phyloP scores from a whole-genome alignment of 2,113 vertebrate genomes.

The Melanostigma gelatinosum region DNA sequence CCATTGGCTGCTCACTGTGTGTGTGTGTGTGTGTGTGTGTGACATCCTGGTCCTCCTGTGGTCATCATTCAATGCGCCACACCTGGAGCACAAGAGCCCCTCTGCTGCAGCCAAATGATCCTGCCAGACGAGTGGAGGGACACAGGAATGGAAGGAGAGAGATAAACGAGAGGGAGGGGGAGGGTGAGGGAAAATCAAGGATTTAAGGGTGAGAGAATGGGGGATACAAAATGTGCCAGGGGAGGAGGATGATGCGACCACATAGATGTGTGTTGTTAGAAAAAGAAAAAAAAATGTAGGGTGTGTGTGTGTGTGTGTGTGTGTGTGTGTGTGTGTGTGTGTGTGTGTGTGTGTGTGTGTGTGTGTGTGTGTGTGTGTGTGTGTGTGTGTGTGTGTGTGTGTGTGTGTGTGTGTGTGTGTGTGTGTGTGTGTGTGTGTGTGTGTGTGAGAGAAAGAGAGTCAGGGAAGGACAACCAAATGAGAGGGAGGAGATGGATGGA shows the following conservation, averaged over 20 bases:
- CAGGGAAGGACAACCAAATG: slow-evolving; percentile 51
- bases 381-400: not conserved
- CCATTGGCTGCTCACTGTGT: slow-evolving; percentile 19
- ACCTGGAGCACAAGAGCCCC: slow-evolving; percentile 54
- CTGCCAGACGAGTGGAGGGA: slow-evolving; percentile 17
- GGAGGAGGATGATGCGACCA: not conserved
- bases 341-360: too few species aligned
- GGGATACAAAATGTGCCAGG: slow-evolving; percentile 31
- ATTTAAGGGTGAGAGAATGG: slow-evolving; percentile 31
- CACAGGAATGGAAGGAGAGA: slow-evolving; percentile 14
- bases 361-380: not conserved
- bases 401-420: too few species aligned
- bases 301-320: too few species aligned
- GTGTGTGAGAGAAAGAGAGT: not conserved
- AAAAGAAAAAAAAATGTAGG: slow-evolving; percentile 31
- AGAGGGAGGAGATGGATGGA: slow-evolving; percentile 49
- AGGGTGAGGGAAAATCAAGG: not conserved
- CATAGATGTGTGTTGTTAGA: slow-evolving; percentile 26
- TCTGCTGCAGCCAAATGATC: slow-evolving; percentile 62
- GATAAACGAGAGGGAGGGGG: not conserved
- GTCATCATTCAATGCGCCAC: slow-evolving; percentile 57
- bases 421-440: too few species aligned
- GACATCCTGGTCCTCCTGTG: slow-evolving; percentile 20
- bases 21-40: slow-evolving; percentile 35
- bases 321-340: not conserved